Evolutionary conservation across 2,113 vertebrate genomes (phyloP).

Genomic region (Neoarius graeffei): DNA sequence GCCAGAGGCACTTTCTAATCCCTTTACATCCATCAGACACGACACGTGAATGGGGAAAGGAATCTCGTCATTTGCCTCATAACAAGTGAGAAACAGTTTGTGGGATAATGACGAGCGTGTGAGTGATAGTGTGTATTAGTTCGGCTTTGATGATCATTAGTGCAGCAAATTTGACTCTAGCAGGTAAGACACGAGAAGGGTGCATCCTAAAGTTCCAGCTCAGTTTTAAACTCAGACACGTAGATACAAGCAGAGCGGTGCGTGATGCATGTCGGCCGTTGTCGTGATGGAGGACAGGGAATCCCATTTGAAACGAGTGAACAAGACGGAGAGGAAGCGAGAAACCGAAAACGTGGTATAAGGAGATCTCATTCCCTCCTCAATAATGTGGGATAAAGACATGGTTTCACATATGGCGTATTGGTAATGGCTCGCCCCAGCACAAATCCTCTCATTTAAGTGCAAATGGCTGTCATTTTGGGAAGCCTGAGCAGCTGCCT

Average conservation of each 20-base stretch:
- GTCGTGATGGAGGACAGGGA: conserved; percentile 39
- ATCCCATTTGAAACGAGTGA: conserved; percentile 32
- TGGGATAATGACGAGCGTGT: conserved; percentile 19
- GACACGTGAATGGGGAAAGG: conserved; percentile 48
- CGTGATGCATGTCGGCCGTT: conserved; percentile 54
- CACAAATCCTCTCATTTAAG: conserved; percentile 95
- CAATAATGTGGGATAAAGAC: conserved; percentile 89
- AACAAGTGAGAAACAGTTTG: conserved; percentile 44
- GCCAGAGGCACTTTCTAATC: conserved; percentile 51
- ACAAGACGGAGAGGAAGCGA: conserved; percentile 14
- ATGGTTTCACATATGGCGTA: conserved; percentile 90
- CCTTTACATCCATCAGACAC: conserved; percentile 57
- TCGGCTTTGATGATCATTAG: conserved; percentile 29
- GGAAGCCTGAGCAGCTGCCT: conserved; percentile 67
- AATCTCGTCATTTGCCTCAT: conserved; percentile 48
- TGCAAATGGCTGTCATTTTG: conserved; percentile 87
- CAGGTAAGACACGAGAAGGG: conserved; percentile 14
- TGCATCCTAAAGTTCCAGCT: conserved; percentile 29
- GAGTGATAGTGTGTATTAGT: conserved; percentile 41
- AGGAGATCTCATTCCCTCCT: conserved; percentile 87
- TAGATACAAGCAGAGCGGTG: conserved; percentile 47
- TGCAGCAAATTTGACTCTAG: conserved; percentile 20
- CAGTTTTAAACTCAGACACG: conserved; percentile 54
- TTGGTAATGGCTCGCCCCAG: conserved; percentile 86
- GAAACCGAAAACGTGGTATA: conserved; percentile 81